Percentiles rank a stretch among this genome's conserved stretches.
These are phyloP conservation scores for Bergia puertoricense DNA, from an alignment of 92 coral and sea anemone genomes.

Conservation along the genomic window DNA sequence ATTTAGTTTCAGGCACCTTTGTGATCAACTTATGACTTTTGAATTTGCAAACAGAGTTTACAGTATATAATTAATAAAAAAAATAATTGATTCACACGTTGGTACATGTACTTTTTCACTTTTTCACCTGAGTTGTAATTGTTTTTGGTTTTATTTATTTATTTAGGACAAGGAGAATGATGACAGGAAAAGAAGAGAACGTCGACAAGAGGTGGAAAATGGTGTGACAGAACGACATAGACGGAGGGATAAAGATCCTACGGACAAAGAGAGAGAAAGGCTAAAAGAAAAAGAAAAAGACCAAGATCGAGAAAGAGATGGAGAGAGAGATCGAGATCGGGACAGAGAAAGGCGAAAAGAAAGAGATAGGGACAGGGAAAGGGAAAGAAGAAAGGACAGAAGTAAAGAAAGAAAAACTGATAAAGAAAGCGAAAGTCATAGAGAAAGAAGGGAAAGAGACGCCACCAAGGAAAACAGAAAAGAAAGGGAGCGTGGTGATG, in stretches of 20 bases:
- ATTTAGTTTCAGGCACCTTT: neutral
- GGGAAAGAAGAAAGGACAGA: conserved; percentile 29
- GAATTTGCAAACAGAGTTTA: neutral
- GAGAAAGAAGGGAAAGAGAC: conserved; percentile 38
- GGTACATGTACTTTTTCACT: neutral
- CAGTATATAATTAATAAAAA: neutral
- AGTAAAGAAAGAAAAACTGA: conserved; percentile 26
- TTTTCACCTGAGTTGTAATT: neutral
- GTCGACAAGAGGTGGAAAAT: conserved; percentile 40
- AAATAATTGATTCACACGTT: too few relatives aligned
- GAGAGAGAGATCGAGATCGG: conserved; percentile 22
- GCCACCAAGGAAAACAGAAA: conserved; percentile 47
- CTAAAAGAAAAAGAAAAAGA: conserved; percentile 55
- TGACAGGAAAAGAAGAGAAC: conserved; percentile 53
- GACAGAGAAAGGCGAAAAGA: conserved; percentile 27
- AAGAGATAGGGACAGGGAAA: conserved; percentile 29
- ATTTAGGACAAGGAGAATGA: conserved; percentile 64
- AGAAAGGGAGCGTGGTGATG: conserved; percentile 53
- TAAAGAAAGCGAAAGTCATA: neutral
- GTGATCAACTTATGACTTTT: neutral
- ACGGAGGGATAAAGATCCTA: conserved; percentile 24
- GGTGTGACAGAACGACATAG: conserved; percentile 53
- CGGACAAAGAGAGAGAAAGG: conserved; percentile 42
- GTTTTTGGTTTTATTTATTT: neutral
- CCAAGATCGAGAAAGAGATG: conserved; percentile 42